A percentile compares a stretch with the other conserved stretches of the same genome.
Conservation (phyloP, 2,797 vertebrate genomes). For the Myoxocephalus aenaeus region DNA sequence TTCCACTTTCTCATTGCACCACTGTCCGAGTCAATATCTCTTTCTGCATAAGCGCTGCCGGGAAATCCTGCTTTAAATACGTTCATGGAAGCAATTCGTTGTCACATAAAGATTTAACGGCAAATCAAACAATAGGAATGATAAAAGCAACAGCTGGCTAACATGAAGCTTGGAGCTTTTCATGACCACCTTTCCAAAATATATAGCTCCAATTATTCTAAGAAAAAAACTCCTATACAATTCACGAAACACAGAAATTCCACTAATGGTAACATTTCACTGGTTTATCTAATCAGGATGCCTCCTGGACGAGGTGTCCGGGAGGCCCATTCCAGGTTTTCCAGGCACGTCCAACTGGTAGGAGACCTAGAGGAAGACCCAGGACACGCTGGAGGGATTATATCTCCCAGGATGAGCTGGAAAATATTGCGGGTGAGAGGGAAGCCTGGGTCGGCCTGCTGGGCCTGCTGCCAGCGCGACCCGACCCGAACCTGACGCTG, state of each 20-base stretch:
- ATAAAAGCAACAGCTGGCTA: constrained; percentile 1
- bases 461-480: too few relatives aligned
- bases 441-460: too few relatives aligned
- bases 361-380: too few relatives aligned
- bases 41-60: not conserved
- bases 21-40: constrained; percentile 45
- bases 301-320: too few relatives aligned
- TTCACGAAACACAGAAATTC: not conserved
- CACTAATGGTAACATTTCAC: constrained; percentile 10
- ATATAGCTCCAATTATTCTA: not conserved
- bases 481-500: not conserved
- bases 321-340: too few relatives aligned
- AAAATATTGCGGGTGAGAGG: too few relatives aligned
- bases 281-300: not conserved
- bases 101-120: not conserved
- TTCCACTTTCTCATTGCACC: constrained; percentile 49
- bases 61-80: constrained; percentile 22
- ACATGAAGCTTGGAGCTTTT: constrained; percentile 5
- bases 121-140: not conserved
- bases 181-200: constrained; percentile 2
- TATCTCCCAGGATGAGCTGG: too few relatives aligned
- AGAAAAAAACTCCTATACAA: not conserved
- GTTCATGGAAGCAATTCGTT: constrained; percentile 16
- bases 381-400: too few relatives aligned
- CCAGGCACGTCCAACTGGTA: too few relatives aligned